A percentile compares a stretch with the other conserved stretches of the same genome.
These are phyloP conservation scores for Theocolax elegans DNA, from an alignment of 1,140 invertebrate species.

Conservation along the genomic window DNA sequence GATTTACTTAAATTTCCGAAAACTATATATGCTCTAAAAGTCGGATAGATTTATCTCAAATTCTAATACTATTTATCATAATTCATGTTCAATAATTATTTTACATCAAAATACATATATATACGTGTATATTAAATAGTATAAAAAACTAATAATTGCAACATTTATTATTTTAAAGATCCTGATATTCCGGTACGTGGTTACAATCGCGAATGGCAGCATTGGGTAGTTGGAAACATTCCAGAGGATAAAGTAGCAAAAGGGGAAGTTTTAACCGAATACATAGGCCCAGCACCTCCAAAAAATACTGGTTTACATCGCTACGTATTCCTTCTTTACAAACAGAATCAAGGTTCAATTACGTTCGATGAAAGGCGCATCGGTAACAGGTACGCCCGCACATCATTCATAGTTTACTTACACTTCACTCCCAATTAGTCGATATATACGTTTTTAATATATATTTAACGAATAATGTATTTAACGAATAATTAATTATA, in stretches of 20 bases:
- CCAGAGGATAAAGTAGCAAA: slow-evolving; percentile 72
- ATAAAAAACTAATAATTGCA: no score
- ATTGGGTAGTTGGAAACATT: slow-evolving; percentile 80
- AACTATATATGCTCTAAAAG: no score
- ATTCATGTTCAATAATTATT: no score
- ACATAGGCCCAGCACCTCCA: slow-evolving; percentile 75
- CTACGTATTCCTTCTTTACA: slow-evolving; percentile 76
- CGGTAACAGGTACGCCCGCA: slow-evolving; percentile 58
- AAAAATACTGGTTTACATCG: slow-evolving; percentile 72
- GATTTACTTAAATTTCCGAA: no score
- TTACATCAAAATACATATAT: no score
- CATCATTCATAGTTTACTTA: no score
- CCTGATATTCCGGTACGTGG: slow-evolving; percentile 74
- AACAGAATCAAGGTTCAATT: slow-evolving; percentile 70
- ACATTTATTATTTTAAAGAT: slow-evolving; percentile 70
- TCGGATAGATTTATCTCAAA: no score
- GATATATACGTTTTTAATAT: neutral
- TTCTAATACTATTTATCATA: no score
- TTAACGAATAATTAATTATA: slow-evolving; percentile 22
- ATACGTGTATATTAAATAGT: no score
- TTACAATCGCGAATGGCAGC: slow-evolving; percentile 73
- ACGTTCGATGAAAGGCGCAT: slow-evolving; percentile 64
- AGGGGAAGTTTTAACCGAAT: slow-evolving; percentile 74
- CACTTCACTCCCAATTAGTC: no score
- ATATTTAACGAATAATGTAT: neutral